Percentiles rank a stretch among this genome's conserved stretches.
phyloP scores from a whole-genome alignment of 2,888 invertebrate species.

The Heliconius ismenius region DNA sequence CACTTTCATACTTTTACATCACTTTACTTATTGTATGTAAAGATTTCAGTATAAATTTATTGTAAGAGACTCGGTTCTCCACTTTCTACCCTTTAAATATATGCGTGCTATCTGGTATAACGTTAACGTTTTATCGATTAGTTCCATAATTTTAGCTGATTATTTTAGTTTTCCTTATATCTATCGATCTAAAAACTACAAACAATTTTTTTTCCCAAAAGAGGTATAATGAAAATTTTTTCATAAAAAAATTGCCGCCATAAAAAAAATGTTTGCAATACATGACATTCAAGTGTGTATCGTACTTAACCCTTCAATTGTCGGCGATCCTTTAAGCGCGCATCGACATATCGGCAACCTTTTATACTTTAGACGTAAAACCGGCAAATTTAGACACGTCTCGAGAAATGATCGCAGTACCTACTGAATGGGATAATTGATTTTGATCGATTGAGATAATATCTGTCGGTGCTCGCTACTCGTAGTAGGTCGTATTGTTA shows the following conservation, averaged over 20 bases:
- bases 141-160: neutral
- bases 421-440: constrained; percentile 31
- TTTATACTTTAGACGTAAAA: constrained; percentile 12
- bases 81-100: no score
- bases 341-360: constrained; percentile 21
- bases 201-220: neutral
- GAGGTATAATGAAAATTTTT: neutral
- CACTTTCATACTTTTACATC: no score
- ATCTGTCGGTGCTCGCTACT: constrained; percentile 12
- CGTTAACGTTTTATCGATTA: no score
- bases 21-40: no score
- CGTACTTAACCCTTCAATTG: constrained; percentile 36
- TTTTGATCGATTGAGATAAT: constrained; percentile 39
- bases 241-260: neutral
- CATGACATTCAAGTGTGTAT: constrained; percentile 30
- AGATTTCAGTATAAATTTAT: no score
- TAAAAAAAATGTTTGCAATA: constrained; percentile 37
- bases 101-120: no score
- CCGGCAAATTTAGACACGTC: constrained; percentile 17
- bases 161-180: neutral
- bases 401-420: neutral
- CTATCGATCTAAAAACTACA: neutral
- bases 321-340: constrained; percentile 33
- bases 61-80: no score
- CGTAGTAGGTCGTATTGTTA: constrained; percentile 17